A percentile compares a stretch with the other conserved stretches of the same genome.
These are phyloP conservation scores for Drosophila borealis DNA, from an alignment of 2,888 invertebrate genomes.

Conservation along the genomic window DNA sequence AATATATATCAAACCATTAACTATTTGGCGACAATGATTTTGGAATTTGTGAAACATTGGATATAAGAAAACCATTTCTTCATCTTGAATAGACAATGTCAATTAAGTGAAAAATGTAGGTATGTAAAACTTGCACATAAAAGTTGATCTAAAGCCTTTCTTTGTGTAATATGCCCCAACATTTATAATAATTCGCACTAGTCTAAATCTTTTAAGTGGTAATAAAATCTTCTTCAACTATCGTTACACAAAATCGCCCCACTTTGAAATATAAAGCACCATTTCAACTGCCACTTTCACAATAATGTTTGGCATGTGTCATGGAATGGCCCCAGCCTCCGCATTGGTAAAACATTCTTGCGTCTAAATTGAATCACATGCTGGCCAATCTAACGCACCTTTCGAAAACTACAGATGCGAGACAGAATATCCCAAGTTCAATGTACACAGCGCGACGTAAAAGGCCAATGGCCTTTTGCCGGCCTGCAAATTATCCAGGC, in stretches of 20 bases:
- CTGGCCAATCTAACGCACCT: constrained; percentile 11
- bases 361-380: constrained; percentile 9
- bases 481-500: constrained; percentile 46
- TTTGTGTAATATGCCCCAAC: too few relatives aligned
- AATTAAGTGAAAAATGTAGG: too few relatives aligned
- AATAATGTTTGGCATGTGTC: constrained; percentile 8
- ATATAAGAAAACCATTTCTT: too few relatives aligned
- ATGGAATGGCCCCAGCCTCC: neutral
- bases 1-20: too few relatives aligned
- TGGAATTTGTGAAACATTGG: neutral
- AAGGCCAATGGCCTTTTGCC: constrained; percentile 45
- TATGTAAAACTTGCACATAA: too few relatives aligned
- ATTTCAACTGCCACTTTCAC: constrained; percentile 1
- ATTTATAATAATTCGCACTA: neutral
- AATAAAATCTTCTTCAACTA: too few relatives aligned
- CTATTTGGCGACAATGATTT: neutral
- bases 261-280: neutral
- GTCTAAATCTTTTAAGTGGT: neutral
- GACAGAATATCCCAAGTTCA: constrained; percentile 54
- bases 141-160: too few relatives aligned
- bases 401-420: constrained; percentile 11
- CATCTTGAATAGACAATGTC: too few relatives aligned
- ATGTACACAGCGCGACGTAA: constrained; percentile 33
- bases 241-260: too few relatives aligned
- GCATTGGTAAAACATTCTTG: neutral